phyloP scores from a whole-genome alignment of 2,797 vertebrate genomes.

The Pitangus sulphuratus region DNA sequence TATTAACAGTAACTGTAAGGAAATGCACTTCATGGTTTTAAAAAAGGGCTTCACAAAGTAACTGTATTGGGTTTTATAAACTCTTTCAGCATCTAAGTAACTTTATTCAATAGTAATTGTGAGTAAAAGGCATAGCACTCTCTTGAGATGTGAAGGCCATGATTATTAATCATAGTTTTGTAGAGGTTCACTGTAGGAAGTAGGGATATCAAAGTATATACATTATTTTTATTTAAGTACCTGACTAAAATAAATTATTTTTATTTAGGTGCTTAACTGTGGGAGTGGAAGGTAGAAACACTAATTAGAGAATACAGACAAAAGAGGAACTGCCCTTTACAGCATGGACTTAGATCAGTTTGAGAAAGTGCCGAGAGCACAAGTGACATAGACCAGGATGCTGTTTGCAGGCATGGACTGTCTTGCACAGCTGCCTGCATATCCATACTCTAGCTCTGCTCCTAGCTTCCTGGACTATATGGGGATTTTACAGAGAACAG shows the following conservation, averaged over 20 bases:
- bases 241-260: not conserved
- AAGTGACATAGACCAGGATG: not conserved
- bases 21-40: slow-evolving; percentile 5
- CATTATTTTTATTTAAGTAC: slow-evolving; percentile 46
- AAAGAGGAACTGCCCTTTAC: not conserved
- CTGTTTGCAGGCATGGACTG: not conserved
- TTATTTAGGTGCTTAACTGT: not conserved
- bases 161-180: slow-evolving; percentile 29
- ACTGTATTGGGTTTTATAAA: not conserved
- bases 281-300: not conserved
- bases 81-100: not conserved
- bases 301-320: not conserved
- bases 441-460: not conserved
- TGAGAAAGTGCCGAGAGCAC: not conserved
- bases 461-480: not conserved
- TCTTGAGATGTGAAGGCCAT: slow-evolving; percentile 10
- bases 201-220: not conserved
- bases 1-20: not conserved
- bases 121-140: not conserved
- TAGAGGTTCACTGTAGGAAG: not conserved
- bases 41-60: not conserved
- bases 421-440: not conserved
- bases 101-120: slow-evolving; percentile 3
- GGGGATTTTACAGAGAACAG: not conserved
- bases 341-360: not conserved